Evolutionary conservation across 64 coral and sea anemone genomes (phyloP).

Genomic region (Exaiptasia diaphana): DNA sequence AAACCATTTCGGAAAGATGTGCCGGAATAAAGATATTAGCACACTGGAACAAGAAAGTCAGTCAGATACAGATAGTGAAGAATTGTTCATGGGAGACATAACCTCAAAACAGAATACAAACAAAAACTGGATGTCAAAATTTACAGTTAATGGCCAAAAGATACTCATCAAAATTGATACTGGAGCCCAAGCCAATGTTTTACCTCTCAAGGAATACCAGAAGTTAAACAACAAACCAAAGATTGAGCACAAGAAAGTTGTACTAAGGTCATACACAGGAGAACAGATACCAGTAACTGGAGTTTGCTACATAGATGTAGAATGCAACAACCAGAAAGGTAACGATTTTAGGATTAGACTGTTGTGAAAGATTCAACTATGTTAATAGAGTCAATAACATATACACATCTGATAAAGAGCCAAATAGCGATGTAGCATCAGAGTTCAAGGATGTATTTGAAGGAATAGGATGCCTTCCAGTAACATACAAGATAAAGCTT

Average conservation of each 20-base stretch:
- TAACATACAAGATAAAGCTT: background rate
- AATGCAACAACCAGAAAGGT: background rate
- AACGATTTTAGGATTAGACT: background rate
- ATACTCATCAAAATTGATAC: constrained; percentile 6
- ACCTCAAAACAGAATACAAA: background rate
- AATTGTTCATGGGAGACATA: background rate
- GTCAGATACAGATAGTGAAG: constrained; percentile 11
- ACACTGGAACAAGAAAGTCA: background rate
- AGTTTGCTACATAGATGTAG: background rate
- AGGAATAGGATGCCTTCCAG: background rate
- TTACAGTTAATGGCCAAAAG: background rate
- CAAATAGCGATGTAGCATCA: background rate
- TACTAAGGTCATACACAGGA: constrained; percentile 20
- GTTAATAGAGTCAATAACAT: background rate
- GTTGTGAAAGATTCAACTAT: background rate
- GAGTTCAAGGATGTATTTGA: background rate
- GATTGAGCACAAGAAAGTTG: constrained; percentile 9
- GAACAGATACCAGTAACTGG: background rate
- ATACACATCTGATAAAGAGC: background rate
- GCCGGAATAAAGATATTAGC: too few relatives aligned
- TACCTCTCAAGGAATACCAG: constrained; percentile 12
- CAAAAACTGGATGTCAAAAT: background rate
- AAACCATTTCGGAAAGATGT: constrained; percentile 9
- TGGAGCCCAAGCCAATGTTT: constrained; percentile 22
- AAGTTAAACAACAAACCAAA: constrained; percentile 10